Evolutionary conservation across 2,797 vertebrate genomes (phyloP).

Genomic region (Amblyopsis hoosieri): DNA sequence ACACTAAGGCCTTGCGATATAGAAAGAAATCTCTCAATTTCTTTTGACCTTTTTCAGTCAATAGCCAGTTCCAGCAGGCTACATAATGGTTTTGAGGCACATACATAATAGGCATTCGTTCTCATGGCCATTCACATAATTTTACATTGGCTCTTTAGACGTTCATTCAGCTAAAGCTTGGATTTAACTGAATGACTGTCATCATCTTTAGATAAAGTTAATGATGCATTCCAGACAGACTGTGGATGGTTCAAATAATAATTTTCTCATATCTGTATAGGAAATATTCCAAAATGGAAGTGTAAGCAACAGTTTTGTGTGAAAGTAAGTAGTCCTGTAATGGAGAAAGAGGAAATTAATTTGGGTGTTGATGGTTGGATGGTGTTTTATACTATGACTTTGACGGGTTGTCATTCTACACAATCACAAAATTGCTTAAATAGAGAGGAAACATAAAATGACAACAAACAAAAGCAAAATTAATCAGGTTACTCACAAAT

Average conservation of each 20-base stretch:
- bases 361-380: no score
- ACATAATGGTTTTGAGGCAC: slow-evolving; percentile 7
- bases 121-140: slow-evolving; percentile 1
- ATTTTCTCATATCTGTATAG: background rate
- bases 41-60: slow-evolving; percentile 51
- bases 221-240: background rate
- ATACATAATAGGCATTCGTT: slow-evolving; percentile 16
- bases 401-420: no score
- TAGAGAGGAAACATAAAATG: no score
- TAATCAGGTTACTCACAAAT: no score
- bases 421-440: no score
- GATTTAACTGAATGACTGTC: background rate
- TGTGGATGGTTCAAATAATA: slow-evolving; percentile 14
- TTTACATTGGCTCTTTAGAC: slow-evolving; percentile 7
- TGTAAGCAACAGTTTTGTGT: background rate
- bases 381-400: no score
- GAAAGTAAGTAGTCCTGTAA: no score
- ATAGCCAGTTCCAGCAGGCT: slow-evolving; percentile 27
- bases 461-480: no score
- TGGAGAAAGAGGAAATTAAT: no score
- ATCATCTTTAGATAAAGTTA: background rate
- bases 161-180: background rate
- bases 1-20: slow-evolving; percentile 17
- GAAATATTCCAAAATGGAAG: background rate
- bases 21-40: slow-evolving; percentile 11